Evolutionary conservation across 1,140 invertebrate genomes (phyloP), one percentile per base, ranked within the genome.

Genomic region (Oncopodura yosiiana): DNA sequence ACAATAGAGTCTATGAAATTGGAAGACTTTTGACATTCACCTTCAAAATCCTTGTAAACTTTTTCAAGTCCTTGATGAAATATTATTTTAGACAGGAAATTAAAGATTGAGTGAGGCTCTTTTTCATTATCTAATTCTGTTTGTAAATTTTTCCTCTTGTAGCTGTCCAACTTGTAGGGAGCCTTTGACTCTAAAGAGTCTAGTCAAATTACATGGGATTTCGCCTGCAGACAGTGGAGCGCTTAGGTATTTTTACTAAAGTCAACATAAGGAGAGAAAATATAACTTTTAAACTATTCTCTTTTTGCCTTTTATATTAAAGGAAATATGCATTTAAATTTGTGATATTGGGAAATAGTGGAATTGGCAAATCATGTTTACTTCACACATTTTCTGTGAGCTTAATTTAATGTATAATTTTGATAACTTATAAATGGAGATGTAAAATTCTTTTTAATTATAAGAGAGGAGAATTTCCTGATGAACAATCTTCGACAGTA

Each of bases 311-410:
- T 8, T 39, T 8, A 12, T 8, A 12, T 44, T 44, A 16, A 23
- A 59, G 57, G 8, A 51, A 58, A 6, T 53, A 49, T 24, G 36
- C 38, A 3, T 53, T 53, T 14, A 61, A 61, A 29, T 27, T 61
- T 42, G 55, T 61, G 0, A 37, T 61, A 3, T 12, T 61, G 19
- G 59, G 59, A 42, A 49, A 56, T 21, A 53, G 42, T 34, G 49
- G 48, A 1, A 38, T 49, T 16, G 59, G 59, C 14, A 61, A 61
- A 32, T 53, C 49, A 0, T 57, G 32, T 18, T 27, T 61, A 4
- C 18, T 61, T 1, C 46, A 53, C n/a, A 14, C 26, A 30, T 61
- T 52, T 54, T 30, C 51, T 9, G 56, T 58, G 36, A 30, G 44
- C 4, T 34, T 34, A 34, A n/a, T n/a, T 9, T 34, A 8, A 34